Conservation (phyloP, 2,888 invertebrate genomes). For the Epinotia demarniana region DNA sequence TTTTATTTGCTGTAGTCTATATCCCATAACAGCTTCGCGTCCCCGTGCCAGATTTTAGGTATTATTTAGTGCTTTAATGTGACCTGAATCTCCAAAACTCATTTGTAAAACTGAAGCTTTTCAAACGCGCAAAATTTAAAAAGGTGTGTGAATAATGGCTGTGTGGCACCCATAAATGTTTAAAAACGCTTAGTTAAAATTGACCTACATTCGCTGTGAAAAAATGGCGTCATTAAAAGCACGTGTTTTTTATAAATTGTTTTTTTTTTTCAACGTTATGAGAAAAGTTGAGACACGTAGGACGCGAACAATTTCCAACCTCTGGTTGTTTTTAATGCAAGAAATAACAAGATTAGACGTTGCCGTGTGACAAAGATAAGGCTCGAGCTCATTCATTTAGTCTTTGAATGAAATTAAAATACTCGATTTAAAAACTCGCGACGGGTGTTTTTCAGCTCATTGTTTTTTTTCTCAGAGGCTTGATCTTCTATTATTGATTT, state of each 20-base stretch:
- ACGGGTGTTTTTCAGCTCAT: too few relatives aligned
- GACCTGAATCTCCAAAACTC: slow-evolving; percentile 28
- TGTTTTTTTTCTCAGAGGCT: too few relatives aligned
- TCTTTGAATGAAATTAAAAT: not conserved
- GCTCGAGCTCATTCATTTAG: not conserved
- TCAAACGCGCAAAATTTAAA: slow-evolving; percentile 26
- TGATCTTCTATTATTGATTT: too few relatives aligned
- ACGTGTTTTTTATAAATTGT: slow-evolving; percentile 36
- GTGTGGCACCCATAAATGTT: slow-evolving; percentile 16
- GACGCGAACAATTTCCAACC: slow-evolving; percentile 20
- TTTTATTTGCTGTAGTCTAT: slow-evolving; percentile 36
- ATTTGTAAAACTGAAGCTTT: slow-evolving; percentile 13
- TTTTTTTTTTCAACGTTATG: slow-evolving; percentile 32
- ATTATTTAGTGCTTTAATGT: slow-evolving; percentile 16
- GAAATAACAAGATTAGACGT: slow-evolving; percentile 30
- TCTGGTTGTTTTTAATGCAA: slow-evolving; percentile 26
- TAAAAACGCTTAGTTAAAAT: slow-evolving; percentile 15
- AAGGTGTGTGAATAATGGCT: slow-evolving; percentile 15
- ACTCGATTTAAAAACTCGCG: too few relatives aligned
- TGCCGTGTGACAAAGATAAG: slow-evolving; percentile 15
- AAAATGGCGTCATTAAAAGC: slow-evolving; percentile 28
- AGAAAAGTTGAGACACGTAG: slow-evolving; percentile 36
- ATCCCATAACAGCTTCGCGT: slow-evolving; percentile 21
- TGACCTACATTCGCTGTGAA: slow-evolving; percentile 18
- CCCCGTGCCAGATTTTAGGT: slow-evolving; percentile 25